These are phyloP conservation scores for Pardalotus punctatus DNA, from an alignment of 2,113 vertebrate species.

Conservation along the genomic window DNA sequence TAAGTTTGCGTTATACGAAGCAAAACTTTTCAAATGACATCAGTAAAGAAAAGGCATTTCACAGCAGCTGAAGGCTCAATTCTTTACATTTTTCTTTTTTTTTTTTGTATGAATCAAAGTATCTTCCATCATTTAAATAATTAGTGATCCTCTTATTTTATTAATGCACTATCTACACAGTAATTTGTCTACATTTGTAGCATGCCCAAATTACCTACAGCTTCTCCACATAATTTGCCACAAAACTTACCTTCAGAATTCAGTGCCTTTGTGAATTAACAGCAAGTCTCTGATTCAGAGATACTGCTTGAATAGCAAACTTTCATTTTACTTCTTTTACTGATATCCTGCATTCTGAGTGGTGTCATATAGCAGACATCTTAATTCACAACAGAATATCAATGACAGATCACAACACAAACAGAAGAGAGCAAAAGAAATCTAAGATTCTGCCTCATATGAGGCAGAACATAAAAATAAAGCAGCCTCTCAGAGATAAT, in stretches of 20 bases:
- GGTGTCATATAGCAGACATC: background rate
- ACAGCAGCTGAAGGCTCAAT: background rate
- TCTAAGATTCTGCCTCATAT: background rate
- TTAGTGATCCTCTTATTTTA: background rate
- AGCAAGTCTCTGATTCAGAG: background rate
- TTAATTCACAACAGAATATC: background rate
- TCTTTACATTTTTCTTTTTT: background rate
- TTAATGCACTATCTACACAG: background rate
- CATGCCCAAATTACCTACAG: background rate
- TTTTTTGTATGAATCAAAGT: background rate
- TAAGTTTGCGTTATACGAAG: background rate
- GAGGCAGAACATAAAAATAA: background rate
- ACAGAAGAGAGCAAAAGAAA: background rate
- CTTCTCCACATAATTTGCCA: background rate
- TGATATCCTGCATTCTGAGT: background rate
- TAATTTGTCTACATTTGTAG: background rate
- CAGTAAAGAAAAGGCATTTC: background rate
- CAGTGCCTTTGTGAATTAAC: background rate
- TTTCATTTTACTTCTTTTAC: background rate
- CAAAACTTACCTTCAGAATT: background rate
- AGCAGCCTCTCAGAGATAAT: background rate
- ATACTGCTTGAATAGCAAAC: background rate
- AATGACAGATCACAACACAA: background rate
- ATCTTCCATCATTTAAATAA: background rate
- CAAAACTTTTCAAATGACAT: background rate